Conservation (phyloP, 2,797 vertebrate species). For the Bovichtus diacanthus region DNA sequence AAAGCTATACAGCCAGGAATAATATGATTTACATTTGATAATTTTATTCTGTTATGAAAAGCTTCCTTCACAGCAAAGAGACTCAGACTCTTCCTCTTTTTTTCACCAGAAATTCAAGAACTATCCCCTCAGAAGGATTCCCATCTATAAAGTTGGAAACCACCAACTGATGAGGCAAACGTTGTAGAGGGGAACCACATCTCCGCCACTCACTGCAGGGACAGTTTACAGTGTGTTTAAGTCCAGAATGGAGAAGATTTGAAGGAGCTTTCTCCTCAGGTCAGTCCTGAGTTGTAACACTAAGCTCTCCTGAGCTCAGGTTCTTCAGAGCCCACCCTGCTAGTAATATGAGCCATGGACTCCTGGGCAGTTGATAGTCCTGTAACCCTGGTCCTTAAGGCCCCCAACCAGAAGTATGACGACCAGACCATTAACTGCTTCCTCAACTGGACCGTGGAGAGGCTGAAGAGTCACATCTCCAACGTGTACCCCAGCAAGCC, state of each 20-base stretch:
- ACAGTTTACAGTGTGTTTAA: constrained; percentile 31
- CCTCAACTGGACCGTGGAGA: constrained; percentile 95
- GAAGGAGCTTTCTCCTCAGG: constrained; percentile 55
- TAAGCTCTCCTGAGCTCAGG: constrained; percentile 31
- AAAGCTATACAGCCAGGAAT: neutral
- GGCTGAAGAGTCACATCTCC: constrained; percentile 93
- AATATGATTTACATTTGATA: neutral
- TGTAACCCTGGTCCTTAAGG: constrained; percentile 94
- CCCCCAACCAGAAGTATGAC: constrained; percentile 96
- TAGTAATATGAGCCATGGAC: constrained; percentile 87
- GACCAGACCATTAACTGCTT: constrained; percentile 97
- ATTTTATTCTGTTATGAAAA: neutral
- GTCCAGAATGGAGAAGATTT: constrained; percentile 58
- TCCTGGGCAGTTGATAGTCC: constrained; percentile 87
- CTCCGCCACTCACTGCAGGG: neutral
- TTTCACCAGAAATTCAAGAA: constrained; percentile 33
- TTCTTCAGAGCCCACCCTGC: constrained; percentile 43
- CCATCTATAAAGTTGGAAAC: neutral
- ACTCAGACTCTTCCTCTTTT: neutral
- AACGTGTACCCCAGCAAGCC: constrained; percentile 94
- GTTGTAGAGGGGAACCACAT: constrained; percentile 38
- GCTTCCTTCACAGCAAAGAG: neutral
- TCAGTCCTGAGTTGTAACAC: constrained; percentile 53
- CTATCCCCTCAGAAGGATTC: constrained; percentile 8
- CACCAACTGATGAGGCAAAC: constrained; percentile 31